A percentile compares a stretch with the other conserved stretches of the same genome.
These are phyloP conservation scores for Isichthys henryi DNA, from an alignment of 2,113 vertebrate genomes.

Conservation along the genomic window DNA sequence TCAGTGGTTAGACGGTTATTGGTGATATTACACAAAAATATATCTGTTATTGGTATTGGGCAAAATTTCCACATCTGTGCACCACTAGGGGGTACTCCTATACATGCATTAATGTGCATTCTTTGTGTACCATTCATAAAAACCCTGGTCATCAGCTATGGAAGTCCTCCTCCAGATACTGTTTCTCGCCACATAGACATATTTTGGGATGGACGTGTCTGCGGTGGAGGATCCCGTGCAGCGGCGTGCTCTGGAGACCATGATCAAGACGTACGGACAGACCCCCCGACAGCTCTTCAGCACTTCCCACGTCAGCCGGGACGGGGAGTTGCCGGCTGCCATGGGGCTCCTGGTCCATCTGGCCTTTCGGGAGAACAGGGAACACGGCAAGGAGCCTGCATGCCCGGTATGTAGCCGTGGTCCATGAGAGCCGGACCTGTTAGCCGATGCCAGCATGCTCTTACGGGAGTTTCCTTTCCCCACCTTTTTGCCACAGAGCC, in stretches of 20 bases:
- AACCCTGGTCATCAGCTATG: background rate
- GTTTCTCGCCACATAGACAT: slow-evolving; percentile 66
- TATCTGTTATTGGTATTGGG: background rate
- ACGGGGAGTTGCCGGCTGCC: slow-evolving; percentile 88
- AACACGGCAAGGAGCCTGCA: slow-evolving; percentile 72
- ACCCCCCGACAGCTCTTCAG: slow-evolving; percentile 91
- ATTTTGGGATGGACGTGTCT: slow-evolving; percentile 97
- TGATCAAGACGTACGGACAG: slow-evolving; percentile 98
- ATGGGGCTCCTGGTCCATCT: slow-evolving; percentile 91
- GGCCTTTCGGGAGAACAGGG: slow-evolving; percentile 86
- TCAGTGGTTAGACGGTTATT: background rate
- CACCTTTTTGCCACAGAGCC: slow-evolving; percentile 64
- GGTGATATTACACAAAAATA: background rate
- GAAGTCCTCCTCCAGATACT: background rate
- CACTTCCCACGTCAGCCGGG: slow-evolving; percentile 72
- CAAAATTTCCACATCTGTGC: background rate
- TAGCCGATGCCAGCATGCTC: background rate
- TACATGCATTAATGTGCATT: background rate
- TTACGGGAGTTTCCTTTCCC: background rate
- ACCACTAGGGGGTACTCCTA: background rate
- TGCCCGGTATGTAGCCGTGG: slow-evolving; percentile 69
- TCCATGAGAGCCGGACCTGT: no score
- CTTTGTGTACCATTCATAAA: slow-evolving; percentile 34
- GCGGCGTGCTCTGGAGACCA: slow-evolving; percentile 90
- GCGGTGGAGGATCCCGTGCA: slow-evolving; percentile 96